A percentile compares a stretch with the other conserved stretches of the same genome.
Evolutionary conservation across 2,113 vertebrate genomes (phyloP).

Genomic region (Anas platyrhynchos): DNA sequence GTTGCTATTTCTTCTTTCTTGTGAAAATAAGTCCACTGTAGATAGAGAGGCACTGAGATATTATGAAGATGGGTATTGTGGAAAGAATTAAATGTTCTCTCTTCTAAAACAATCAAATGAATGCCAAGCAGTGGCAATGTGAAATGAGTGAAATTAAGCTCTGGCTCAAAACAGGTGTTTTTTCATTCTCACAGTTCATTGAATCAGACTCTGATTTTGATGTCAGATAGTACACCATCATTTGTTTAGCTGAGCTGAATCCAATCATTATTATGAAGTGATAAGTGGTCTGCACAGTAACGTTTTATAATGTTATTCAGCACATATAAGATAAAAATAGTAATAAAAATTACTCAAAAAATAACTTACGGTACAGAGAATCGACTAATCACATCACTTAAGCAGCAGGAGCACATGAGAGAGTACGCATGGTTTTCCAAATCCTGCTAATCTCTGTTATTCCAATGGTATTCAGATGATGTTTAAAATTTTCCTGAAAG

Average conservation of each 20-base stretch:
- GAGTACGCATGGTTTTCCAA: not conserved
- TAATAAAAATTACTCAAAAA: not conserved
- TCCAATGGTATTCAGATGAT: not conserved
- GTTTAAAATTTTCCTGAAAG: not conserved
- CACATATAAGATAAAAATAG: not conserved
- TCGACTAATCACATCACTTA: not conserved
- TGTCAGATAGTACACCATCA: not conserved
- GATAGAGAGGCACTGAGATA: not conserved
- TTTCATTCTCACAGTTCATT: not conserved
- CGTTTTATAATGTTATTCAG: not conserved
- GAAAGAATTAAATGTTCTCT: conserved; percentile 16
- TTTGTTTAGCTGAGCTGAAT: not conserved
- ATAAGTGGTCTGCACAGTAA: not conserved
- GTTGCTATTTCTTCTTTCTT: not conserved
- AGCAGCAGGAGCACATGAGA: not conserved
- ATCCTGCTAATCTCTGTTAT: not conserved
- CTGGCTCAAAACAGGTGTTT: conserved; percentile 9
- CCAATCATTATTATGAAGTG: not conserved
- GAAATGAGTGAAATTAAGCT: conserved; percentile 1
- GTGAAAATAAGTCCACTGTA: not conserved
- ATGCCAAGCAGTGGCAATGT: not conserved
- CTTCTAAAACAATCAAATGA: not conserved
- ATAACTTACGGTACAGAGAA: not conserved
- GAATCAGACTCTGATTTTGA: not conserved
- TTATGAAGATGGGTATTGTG: not conserved